Percentiles rank a stretch among this genome's conserved stretches.
These are phyloP conservation scores for Alauda arvensis DNA, from an alignment of 2,797 vertebrate species.

Conservation along the genomic window DNA sequence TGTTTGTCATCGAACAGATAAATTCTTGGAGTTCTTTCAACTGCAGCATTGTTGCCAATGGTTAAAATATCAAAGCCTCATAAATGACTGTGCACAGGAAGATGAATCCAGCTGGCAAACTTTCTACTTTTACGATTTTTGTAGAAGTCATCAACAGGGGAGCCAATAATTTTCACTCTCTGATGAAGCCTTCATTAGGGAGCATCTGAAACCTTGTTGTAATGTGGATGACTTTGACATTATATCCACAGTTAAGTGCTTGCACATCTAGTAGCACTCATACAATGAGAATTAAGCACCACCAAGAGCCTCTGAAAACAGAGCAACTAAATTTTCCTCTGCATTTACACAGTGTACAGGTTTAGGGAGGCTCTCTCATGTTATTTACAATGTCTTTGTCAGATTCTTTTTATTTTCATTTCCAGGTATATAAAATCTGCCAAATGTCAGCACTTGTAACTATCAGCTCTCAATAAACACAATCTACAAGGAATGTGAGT, in stretches of 20 bases:
- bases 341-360: background rate
- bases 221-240: constrained; percentile 6
- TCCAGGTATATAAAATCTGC: constrained; percentile 46
- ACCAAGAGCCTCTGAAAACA: constrained; percentile 49
- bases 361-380: constrained; percentile 8
- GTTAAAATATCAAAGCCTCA: constrained; percentile 43
- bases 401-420: constrained; percentile 54
- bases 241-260: constrained; percentile 42
- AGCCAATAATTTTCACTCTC: constrained; percentile 45
- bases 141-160: constrained; percentile 3
- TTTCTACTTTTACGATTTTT: constrained; percentile 23
- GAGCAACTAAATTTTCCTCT: constrained; percentile 52
- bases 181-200: constrained; percentile 32
- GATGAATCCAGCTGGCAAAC: constrained; percentile 56
- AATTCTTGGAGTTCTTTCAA: constrained; percentile 55
- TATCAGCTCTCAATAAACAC: constrained; percentile 57
- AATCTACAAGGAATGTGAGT: constrained; percentile 23
- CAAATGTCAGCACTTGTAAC: constrained; percentile 55
- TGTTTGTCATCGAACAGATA: constrained; percentile 52
- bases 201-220: constrained; percentile 21
- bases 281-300: background rate
- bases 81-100: constrained; percentile 34
- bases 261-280: constrained; percentile 28
- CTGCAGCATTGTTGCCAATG: constrained; percentile 20
- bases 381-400: constrained; percentile 42